These are phyloP conservation scores for Cichladusa arquata DNA, from an alignment of 2,113 vertebrate species.

Conservation along the genomic window DNA sequence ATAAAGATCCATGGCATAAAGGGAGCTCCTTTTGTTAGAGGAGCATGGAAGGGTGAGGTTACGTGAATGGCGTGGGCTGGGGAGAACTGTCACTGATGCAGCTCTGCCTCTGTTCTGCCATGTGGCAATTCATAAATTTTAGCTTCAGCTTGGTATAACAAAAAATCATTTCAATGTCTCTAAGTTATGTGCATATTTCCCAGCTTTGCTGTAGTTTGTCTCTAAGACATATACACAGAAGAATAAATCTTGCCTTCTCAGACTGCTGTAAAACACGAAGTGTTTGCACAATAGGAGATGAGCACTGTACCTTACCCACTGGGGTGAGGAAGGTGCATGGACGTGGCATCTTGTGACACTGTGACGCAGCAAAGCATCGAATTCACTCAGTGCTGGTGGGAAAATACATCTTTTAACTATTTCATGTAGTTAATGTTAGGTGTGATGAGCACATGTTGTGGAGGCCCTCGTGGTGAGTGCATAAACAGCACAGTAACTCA, in stretches of 20 bases:
- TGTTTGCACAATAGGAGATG: not conserved
- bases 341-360: not conserved
- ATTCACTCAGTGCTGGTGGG: not conserved
- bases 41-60: not conserved
- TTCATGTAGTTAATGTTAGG: not conserved
- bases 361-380: not conserved
- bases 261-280: not conserved
- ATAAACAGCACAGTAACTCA: not conserved
- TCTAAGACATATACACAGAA: not conserved
- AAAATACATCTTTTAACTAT: not conserved
- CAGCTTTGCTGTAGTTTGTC: not conserved
- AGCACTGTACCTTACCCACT: not conserved
- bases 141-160: not conserved
- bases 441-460: rapidly evolving
- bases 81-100: not conserved
- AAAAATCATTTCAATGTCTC: not conserved
- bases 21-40: not conserved
- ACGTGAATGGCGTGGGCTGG: rapidly evolving
- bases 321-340: not conserved
- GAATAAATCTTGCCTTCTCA: not conserved
- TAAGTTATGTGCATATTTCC: not conserved
- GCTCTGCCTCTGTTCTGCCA: not conserved
- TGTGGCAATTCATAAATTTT: not conserved
- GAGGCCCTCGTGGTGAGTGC: rapidly evolving
- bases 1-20: not conserved